These are phyloP conservation scores for Asbolus verrucosus DNA, from an alignment of 1,140 invertebrate species.

Conservation along the genomic window DNA sequence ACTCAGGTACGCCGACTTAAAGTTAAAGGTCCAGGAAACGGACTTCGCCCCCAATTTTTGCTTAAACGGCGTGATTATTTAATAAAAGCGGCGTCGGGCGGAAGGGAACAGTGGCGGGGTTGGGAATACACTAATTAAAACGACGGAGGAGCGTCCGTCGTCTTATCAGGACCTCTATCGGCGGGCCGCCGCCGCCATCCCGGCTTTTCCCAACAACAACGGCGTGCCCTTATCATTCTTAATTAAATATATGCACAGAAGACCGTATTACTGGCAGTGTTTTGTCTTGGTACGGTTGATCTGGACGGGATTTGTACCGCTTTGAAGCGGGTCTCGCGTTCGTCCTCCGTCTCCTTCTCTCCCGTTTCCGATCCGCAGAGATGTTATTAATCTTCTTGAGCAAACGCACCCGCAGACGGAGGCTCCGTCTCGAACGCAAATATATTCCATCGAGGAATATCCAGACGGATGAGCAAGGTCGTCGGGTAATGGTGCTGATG, in stretches of 20 bases:
- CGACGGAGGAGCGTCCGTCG: background rate
- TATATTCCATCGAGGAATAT: too few relatives aligned
- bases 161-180: slow-evolving; percentile 2
- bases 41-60: too few relatives aligned
- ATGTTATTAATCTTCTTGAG: slow-evolving; percentile 32
- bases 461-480: too few relatives aligned
- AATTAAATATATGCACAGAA: slow-evolving; percentile 36
- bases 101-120: too few relatives aligned
- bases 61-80: slow-evolving; percentile 25
- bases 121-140: slow-evolving; percentile 33
- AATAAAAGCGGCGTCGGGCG: slow-evolving; percentile 14
- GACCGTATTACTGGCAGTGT: slow-evolving; percentile 4
- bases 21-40: too few relatives aligned
- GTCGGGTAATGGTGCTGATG: too few relatives aligned
- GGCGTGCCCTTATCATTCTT: slow-evolving; percentile 29
- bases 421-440: too few relatives aligned
- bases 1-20: too few relatives aligned
- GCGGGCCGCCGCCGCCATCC: background rate
- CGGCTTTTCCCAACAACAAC: background rate
- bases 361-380: background rate
- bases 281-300: slow-evolving; percentile 4
- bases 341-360: background rate
- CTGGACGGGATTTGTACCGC: slow-evolving; percentile 19
- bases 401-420: slow-evolving; percentile 25
- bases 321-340: slow-evolving; percentile 21